Conservation (phyloP, 2,888 invertebrate genomes). For the Agriotes lineatus region DNA sequence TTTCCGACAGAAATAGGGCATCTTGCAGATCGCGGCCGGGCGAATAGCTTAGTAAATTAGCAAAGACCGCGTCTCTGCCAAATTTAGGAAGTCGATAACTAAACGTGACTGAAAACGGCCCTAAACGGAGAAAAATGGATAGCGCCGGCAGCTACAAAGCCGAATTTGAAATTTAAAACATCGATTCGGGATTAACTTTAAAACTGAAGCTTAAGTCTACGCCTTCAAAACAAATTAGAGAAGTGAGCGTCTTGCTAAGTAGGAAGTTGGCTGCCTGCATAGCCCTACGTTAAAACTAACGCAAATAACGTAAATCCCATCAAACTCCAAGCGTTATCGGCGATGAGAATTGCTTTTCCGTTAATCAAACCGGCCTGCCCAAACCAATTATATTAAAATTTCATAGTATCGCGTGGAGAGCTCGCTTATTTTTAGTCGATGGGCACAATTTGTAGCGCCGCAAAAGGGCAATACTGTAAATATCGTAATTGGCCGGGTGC, state of each 20-base stretch:
- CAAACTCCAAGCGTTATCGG: conserved; percentile 12
- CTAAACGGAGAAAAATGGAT: conserved; percentile 9
- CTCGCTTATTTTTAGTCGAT: conserved; percentile 13
- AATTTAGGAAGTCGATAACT: no score
- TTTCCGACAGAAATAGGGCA: no score
- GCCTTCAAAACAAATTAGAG: conserved; percentile 18
- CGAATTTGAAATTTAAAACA: conserved; percentile 15
- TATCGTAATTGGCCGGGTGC: no score
- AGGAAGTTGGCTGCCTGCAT: conserved; percentile 8
- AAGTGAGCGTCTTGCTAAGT: conserved; percentile 6
- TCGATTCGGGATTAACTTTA: conserved; percentile 17
- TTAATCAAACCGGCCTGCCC: conserved; percentile 12
- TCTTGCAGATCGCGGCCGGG: no score
- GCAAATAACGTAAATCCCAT: conserved; percentile 14
- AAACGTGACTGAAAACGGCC: neutral
- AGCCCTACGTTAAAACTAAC: neutral
- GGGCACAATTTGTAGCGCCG: neutral
- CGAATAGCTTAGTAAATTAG: no score
- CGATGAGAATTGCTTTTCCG: conserved; percentile 18
- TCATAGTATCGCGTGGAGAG: conserved; percentile 9
- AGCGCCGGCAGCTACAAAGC: conserved; percentile 11
- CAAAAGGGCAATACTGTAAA: no score
- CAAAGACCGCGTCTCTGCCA: no score
- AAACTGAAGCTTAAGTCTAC: conserved; percentile 14
- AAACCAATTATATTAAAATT: conserved; percentile 19